Base-by-base conservation (phyloP, 2,888 invertebrate genomes). In the Sialis fuliginosa region DNA sequence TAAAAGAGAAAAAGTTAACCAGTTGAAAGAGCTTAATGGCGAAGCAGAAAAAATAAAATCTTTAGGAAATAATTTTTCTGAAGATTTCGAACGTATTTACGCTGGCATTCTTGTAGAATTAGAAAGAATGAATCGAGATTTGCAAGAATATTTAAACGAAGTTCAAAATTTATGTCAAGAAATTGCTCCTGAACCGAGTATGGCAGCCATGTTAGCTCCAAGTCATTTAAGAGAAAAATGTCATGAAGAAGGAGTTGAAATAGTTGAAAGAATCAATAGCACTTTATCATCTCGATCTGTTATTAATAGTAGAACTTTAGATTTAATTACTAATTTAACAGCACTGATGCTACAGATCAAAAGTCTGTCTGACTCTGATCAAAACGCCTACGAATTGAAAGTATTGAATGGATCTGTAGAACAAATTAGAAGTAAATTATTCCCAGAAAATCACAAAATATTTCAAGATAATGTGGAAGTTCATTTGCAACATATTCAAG, bases 401-500 rank as follows among this genome's bases (percentile, higher is more conserved):
- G 86, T 90, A 13, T 68, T 92, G 41, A 88, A 91, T 66, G 92
- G 90, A 13, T 89, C 93, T 39, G 81, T 95, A 70, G 83, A 85
- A 57, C 85, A 91, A 60, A 87, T 93, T 45, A 86, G 88, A 64
- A 73, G 78, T 49, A 81, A 84, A 57, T 64, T 92, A 47, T 79
- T 79, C 54, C 76, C 79, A 3, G 70, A 74, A 41, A 89, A 91
- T 66, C 75, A 82, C 55, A 75, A 75, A 54, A 69, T 80, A 40
- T 90, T 90, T 65, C 84, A 91, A 64, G 87, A 86, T 63, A 78
- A 79, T 62, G 85, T 96, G 6, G 93, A 95, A 65, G 82, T 89
- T 53, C 92, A 91, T 57, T 81, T 93, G 75, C 86, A 87, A 58
- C 82, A 87, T 60, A 87, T 90, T 57, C 85, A 89, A 64, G 77